A percentile compares a stretch with the other conserved stretches of the same genome.
phyloP scores from a whole-genome alignment of 2,797 vertebrate genomes.

The Myotis vivesi region DNA sequence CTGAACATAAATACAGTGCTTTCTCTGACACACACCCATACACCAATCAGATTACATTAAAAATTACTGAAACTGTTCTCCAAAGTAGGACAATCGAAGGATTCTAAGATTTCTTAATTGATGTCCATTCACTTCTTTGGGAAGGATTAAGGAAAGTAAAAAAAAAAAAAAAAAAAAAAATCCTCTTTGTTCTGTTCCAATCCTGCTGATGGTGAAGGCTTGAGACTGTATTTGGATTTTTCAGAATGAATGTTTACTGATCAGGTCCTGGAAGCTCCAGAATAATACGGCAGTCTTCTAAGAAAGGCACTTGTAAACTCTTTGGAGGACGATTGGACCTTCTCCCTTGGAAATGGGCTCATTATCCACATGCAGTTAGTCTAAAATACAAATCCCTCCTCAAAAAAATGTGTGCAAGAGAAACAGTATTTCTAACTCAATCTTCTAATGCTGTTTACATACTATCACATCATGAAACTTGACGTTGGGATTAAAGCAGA shows the following conservation, averaged over 20 bases:
- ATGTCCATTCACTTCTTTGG: not conserved
- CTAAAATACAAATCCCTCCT: slow-evolving; percentile 7
- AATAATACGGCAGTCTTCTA: not conserved
- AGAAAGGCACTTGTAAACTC: slow-evolving; percentile 3
- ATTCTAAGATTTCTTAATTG: not conserved
- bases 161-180: not conserved
- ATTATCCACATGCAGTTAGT: not conserved
- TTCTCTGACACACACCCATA: not conserved
- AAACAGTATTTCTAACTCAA: not conserved
- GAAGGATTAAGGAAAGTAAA: not conserved
- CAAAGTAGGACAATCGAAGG: not conserved
- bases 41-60: not conserved
- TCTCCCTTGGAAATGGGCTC: not conserved
- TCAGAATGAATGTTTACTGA: slow-evolving; percentile 30
- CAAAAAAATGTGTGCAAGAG: not conserved
- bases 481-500: not conserved
- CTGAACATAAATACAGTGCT: not conserved
- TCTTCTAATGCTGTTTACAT: not conserved
- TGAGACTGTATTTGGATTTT: slow-evolving; percentile 10
- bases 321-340: not conserved
- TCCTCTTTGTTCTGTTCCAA: not conserved
- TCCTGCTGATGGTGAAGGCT: not conserved
- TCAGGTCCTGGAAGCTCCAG: not conserved
- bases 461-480: not conserved
- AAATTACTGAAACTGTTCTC: not conserved